Base-by-base conservation (phyloP, 2,888 invertebrate genomes). In the Aspidiotus rigidus region DNA sequence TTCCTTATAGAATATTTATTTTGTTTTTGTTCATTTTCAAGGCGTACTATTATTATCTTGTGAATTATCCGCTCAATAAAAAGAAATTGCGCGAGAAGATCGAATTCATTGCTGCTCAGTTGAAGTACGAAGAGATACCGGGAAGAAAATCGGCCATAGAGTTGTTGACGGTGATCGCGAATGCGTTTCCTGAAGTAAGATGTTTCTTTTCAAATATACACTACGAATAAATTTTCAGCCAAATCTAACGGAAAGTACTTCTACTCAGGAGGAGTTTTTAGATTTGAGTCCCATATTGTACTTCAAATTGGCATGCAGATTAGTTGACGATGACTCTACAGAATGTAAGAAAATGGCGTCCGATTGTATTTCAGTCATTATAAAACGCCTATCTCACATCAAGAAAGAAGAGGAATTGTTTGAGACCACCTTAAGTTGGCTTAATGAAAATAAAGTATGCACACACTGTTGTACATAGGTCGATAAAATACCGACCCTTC, bases 141-240 rank as follows among this genome's bases (percentile, higher is more conserved):
- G 98, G 97, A 0, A 81, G 96, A 17, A 84, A 89, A 69, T 93
- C 94, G 0, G 91, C 92, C 0, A 80, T 96, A 6, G 88, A 90
- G 77, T 91, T 95, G 83, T 79, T 98, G 55, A 84, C 86, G 55
- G 83, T 84, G 73, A 83, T 97, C 67, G 85, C 95, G 67, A 84
- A 84, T 70, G 85, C 86, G 70, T 86, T 94, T 74, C 88, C 89
- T 2, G 78, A 83, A 79, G 90, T 90, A 79, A 80, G 84, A 13
- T 49, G 49, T 28, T 28, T 3, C 28, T 28, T 28, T 28, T 28
- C 5, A 28, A 1, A 28, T 28, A 28, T 3, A 28, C 28, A 28
- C 28, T 28, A 3, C 28, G 9, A 55, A 55, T 55, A 55, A 1
- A 55, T 55, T 55, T 55, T n/a, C 8, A 9, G 7, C 16, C 56